Evolutionary conservation across 2,888 invertebrate species (phyloP).

Genomic region (Mimas tiliae): DNA sequence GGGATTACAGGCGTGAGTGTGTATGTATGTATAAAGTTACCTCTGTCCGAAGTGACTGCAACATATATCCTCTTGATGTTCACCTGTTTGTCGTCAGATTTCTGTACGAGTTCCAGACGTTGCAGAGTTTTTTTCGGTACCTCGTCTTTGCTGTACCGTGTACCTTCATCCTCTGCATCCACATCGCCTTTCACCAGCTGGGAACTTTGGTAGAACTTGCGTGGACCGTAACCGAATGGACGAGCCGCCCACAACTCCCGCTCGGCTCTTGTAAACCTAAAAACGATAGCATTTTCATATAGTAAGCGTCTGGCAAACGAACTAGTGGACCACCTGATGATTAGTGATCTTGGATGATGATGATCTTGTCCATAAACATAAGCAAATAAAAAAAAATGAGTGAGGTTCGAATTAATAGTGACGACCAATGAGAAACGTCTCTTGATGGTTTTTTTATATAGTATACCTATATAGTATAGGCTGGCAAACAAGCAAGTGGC

Average conservation of each 20-base stretch:
- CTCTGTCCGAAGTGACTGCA: slow-evolving; percentile 90
- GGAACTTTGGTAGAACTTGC: slow-evolving; percentile 86
- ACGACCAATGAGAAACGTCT: too few relatives aligned
- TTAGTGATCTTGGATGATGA: neutral
- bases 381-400: too few relatives aligned
- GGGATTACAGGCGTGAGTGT: too few relatives aligned
- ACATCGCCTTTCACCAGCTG: slow-evolving; percentile 56
- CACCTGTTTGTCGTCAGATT: slow-evolving; percentile 50
- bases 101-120: slow-evolving; percentile 77
- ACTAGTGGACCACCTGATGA: neutral
- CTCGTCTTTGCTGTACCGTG: slow-evolving; percentile 31
- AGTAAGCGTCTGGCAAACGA: too few relatives aligned
- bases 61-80: slow-evolving; percentile 80
- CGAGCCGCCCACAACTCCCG: slow-evolving; percentile 88
- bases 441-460: too few relatives aligned
- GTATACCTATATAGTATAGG: too few relatives aligned
- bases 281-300: neutral
- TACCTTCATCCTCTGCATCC: slow-evolving; percentile 44
- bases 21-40: too few relatives aligned
- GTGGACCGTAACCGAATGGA: slow-evolving; percentile 89
- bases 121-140: slow-evolving; percentile 52
- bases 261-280: slow-evolving; percentile 90
- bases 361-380: too few relatives aligned
- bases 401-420: too few relatives aligned
- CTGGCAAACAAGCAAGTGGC: too few relatives aligned